Evolutionary conservation across 2,113 vertebrate genomes (phyloP).

Genomic region (Ictalurus furcatus): DNA sequence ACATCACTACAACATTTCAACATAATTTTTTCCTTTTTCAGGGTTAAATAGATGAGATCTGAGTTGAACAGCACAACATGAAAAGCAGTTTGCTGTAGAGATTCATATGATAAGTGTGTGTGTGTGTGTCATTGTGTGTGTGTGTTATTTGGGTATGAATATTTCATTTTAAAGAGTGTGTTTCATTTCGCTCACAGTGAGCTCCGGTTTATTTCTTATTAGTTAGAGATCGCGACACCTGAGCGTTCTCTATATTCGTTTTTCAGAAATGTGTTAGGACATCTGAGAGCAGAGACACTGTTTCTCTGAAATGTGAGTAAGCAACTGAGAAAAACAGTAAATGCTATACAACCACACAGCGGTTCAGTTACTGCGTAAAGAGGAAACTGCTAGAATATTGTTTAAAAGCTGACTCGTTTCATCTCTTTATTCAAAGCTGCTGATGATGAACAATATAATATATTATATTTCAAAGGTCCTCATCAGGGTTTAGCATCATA

Average conservation of each 20-base stretch:
- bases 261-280: neutral
- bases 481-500: neutral
- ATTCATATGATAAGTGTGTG: neutral
- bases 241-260: neutral
- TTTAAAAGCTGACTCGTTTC: neutral
- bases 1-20: neutral
- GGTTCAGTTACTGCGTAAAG: neutral
- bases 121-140: neutral
- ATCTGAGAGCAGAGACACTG: conserved; percentile 4
- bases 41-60: too few species aligned
- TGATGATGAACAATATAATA: neutral
- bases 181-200: neutral
- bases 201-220: neutral
- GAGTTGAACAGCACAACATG: neutral
- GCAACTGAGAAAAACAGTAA: conserved; percentile 12
- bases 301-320: conserved; percentile 27
- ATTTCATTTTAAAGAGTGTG: neutral
- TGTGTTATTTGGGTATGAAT: neutral
- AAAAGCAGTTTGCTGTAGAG: neutral
- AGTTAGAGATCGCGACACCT: neutral
- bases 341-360: conserved; percentile 5
- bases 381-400: neutral
- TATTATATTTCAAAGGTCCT: too few species aligned
- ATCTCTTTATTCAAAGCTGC: neutral
- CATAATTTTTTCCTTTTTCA: neutral